These are phyloP conservation scores for Nymphalis urticae DNA, from an alignment of 2,888 invertebrate species.

Conservation along the genomic window DNA sequence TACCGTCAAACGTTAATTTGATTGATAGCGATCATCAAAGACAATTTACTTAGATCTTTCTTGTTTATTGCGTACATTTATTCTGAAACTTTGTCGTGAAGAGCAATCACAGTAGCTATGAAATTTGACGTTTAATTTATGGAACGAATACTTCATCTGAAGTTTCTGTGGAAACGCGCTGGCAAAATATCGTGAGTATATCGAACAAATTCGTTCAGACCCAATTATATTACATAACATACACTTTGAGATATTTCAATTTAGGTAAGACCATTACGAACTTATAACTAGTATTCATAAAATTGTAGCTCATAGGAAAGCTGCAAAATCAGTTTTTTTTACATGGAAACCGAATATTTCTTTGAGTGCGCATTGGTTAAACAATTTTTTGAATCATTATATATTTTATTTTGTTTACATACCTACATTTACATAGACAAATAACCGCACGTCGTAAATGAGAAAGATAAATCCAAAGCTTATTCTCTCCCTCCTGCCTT, in stretches of 20 bases:
- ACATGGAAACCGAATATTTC: too few species aligned
- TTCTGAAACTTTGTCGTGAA: constrained; percentile 21
- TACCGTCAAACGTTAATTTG: not conserved
- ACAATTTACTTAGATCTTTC: constrained; percentile 10
- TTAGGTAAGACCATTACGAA: not conserved
- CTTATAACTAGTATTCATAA: too few species aligned
- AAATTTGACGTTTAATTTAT: constrained; percentile 38
- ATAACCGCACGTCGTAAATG: too few species aligned
- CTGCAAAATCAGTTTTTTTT: too few species aligned
- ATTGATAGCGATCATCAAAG: constrained; percentile 10
- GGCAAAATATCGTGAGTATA: constrained; percentile 7
- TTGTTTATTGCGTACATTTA: constrained; percentile 21
- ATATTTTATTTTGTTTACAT: too few species aligned
- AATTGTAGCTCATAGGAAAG: too few species aligned
- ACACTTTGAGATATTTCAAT: not conserved
- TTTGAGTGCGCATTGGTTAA: too few species aligned
- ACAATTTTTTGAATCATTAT: too few species aligned
- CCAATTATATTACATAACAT: constrained; percentile 7
- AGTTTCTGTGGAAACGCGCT: constrained; percentile 28
- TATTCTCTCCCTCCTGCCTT: too few species aligned
- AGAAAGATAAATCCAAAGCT: too few species aligned
- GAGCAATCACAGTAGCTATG: constrained; percentile 32
- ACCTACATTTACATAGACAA: too few species aligned
- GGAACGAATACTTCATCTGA: constrained; percentile 33
- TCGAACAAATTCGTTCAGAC: constrained; percentile 8